Base-by-base conservation (phyloP, 1,140 invertebrate species). In the Cyrtorhinus lividipennis region DNA sequence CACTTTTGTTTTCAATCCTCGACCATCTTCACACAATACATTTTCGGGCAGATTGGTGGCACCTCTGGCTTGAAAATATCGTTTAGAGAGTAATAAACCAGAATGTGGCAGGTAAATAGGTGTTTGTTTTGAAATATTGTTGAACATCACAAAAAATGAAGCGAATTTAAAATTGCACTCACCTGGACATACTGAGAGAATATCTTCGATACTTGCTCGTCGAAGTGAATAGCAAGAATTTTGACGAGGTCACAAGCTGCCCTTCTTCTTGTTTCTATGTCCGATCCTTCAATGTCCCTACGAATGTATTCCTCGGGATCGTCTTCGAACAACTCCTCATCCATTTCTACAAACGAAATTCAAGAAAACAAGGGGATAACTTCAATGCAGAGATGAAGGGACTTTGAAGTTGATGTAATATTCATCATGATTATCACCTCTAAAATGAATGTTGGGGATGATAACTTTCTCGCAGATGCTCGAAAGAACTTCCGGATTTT, bases 251-350 rank as follows among this genome's bases (percentile, higher is more conserved):
- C 95, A 77, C 93, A 96, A 57, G 95, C 94, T 24, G 95, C 89
- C 68, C 95, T 79, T 56, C 95, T 81, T 63, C 95, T 78, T 0
- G 96, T 99, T 72, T 98, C 94, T 27, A 96, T 85, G 76, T 99
- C 95, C n/a, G 93, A 95, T 2, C 95, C 95, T 78, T 99, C 95
- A 66, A 99, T 93, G 76, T 99, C 96, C 56, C 92, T 79, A 44
- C 94, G 77, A 64, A 98, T 96, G 71, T 98, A 99, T 76, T 99
- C 95, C 73, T 98, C 95, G 0, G 95, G 90, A 75, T 97, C 98
- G 71, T 98, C 93, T 75, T 96, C 91, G 76, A 98, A 98, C 30
- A 95, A 72, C 76, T 98, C 95, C 20, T 53, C 48, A 20, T 53
- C 48, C 74, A 92, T 86, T 77, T 99, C 96, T 38, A 56, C 30